phyloP scores from a whole-genome alignment of 2,113 vertebrate genomes.

The Esox niger region DNA sequence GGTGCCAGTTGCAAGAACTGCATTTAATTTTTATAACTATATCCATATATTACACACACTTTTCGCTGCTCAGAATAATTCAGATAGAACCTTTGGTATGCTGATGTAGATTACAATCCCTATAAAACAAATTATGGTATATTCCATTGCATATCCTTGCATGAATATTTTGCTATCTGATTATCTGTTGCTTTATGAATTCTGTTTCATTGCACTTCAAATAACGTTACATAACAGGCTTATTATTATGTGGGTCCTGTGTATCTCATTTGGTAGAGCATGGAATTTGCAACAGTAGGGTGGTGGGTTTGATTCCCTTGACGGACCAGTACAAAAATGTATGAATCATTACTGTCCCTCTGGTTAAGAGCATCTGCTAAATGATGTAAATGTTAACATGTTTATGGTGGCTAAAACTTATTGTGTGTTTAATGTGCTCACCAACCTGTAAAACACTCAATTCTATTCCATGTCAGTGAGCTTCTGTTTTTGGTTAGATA shows the following conservation, averaged over 20 bases:
- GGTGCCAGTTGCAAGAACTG: too few relatives aligned
- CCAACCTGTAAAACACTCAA: slow-evolving; percentile 49
- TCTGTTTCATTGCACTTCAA: slow-evolving; percentile 23
- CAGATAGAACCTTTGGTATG: background rate
- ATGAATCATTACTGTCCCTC: too few relatives aligned
- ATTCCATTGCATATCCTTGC: background rate
- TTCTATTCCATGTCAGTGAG: background rate
- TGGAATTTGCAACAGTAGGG: too few relatives aligned
- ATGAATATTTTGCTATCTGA: slow-evolving; percentile 8
- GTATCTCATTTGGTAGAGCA: too few relatives aligned
- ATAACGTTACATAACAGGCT: slow-evolving; percentile 30
- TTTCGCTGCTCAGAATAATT: background rate
- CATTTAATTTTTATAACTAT: background rate
- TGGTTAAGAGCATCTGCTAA: too few relatives aligned
- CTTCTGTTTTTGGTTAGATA: slow-evolving; percentile 22
- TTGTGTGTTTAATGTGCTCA: slow-evolving; percentile 60
- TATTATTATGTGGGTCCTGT: too few relatives aligned
- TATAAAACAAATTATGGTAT: background rate
- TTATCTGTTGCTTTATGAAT: slow-evolving; percentile 29
- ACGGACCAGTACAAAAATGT: too few relatives aligned
- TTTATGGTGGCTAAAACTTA: slow-evolving; percentile 39
- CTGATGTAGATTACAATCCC: background rate
- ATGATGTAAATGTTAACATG: too few relatives aligned
- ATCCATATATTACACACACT: background rate
- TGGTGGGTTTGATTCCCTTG: too few relatives aligned